phyloP scores from a whole-genome alignment of 2,797 vertebrate genomes.

The Melanotaenia trifasciata region DNA sequence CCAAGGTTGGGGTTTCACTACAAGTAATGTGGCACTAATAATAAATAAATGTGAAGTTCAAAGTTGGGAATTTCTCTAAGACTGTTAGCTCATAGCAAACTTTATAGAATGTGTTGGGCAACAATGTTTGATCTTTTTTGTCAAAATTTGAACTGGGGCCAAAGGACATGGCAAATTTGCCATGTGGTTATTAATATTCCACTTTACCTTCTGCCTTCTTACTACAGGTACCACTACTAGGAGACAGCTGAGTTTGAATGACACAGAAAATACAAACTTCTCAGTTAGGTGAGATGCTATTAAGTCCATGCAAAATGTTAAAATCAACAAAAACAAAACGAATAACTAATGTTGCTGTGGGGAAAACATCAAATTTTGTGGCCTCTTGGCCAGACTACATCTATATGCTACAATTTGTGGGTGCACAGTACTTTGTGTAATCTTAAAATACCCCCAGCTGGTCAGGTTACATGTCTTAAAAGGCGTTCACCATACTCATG shows the following conservation, averaged over 20 bases:
- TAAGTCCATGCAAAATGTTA: slow-evolving; percentile 11
- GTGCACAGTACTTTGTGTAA: slow-evolving; percentile 35
- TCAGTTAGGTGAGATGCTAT: slow-evolving; percentile 24
- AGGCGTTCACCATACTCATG: slow-evolving; percentile 36
- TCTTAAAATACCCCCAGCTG: not conserved
- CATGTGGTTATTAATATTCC: slow-evolving; percentile 27
- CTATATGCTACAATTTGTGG: slow-evolving; percentile 27
- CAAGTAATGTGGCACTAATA: slow-evolving; percentile 58
- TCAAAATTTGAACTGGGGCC: slow-evolving; percentile 41
- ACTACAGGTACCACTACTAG: slow-evolving; percentile 17
- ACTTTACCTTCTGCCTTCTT: slow-evolving; percentile 44
- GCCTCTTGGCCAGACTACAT: slow-evolving; percentile 30
- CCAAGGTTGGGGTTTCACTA: slow-evolving; percentile 41
- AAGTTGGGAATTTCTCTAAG: slow-evolving; percentile 52
- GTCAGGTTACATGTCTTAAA: slow-evolving; percentile 53
- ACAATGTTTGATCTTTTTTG: slow-evolving; percentile 20
- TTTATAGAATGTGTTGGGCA: slow-evolving; percentile 28
- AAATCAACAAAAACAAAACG: slow-evolving; percentile 7
- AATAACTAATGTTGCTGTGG: slow-evolving; percentile 15
- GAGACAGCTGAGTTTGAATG: slow-evolving; percentile 19
- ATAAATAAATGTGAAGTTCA: slow-evolving; percentile 67
- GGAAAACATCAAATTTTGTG: slow-evolving; percentile 11
- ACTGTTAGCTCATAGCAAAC: slow-evolving; percentile 64
- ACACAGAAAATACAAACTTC: slow-evolving; percentile 11
- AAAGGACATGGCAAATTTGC: slow-evolving; percentile 34